A percentile compares a stretch with the other conserved stretches of the same genome.
These are phyloP conservation scores for Ischnura elegans DNA, from an alignment of 2,888 invertebrate genomes.

Conservation along the genomic window DNA sequence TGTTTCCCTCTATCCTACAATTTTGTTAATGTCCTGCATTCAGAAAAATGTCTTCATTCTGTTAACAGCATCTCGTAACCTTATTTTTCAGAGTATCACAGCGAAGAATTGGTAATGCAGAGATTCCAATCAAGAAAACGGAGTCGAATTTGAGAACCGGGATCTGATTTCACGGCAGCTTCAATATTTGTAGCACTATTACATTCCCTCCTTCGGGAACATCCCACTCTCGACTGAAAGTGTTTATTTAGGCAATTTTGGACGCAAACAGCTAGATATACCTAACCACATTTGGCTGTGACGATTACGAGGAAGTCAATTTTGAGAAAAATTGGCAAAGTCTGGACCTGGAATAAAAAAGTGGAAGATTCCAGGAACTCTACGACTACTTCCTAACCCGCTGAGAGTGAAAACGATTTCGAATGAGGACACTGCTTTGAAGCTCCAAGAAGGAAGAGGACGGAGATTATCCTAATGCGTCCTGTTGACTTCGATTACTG, in stretches of 20 bases:
- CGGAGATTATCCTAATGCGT: background rate
- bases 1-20: too few species aligned
- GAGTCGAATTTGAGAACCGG: background rate
- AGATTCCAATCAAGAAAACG: background rate
- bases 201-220: background rate
- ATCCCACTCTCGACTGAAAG: background rate
- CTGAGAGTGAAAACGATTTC: background rate
- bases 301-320: background rate
- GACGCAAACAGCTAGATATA: background rate
- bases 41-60: too few species aligned
- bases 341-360: background rate
- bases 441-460: background rate
- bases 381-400: background rate
- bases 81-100: background rate
- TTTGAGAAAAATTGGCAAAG: background rate
- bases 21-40: too few species aligned
- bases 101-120: background rate
- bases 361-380: constrained; percentile 27
- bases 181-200: background rate
- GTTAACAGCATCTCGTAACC: too few species aligned
- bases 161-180: background rate
- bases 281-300: background rate
- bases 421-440: constrained; percentile 43
- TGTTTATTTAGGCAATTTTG: background rate
- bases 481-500: background rate